Conservation (phyloP, 2,888 invertebrate genomes). For the Galeruca laticollis region DNA sequence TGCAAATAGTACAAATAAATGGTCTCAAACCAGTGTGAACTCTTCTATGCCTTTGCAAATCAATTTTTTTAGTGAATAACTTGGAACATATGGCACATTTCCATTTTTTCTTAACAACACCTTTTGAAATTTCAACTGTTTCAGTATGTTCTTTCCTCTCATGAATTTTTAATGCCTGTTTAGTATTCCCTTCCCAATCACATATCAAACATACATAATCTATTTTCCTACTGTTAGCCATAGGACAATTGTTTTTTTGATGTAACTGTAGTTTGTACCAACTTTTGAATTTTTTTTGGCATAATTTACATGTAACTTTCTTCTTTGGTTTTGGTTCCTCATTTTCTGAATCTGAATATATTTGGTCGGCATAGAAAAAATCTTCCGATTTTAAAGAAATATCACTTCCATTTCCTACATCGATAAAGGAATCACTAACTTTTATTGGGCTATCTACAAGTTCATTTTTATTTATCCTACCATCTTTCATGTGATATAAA, state of each 20-base stretch:
- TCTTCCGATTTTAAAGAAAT: slow-evolving; percentile 30
- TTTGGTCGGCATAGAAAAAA: slow-evolving; percentile 8
- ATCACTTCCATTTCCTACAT: slow-evolving; percentile 21
- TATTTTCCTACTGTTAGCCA: not conserved
- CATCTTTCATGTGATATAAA: slow-evolving; percentile 21
- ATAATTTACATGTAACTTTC: slow-evolving; percentile 24
- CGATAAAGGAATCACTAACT: not conserved
- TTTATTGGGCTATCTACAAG: not conserved
- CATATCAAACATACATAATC: slow-evolving; percentile 33
- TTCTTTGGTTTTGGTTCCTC: slow-evolving; percentile 17
- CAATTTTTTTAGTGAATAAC: slow-evolving; percentile 41
- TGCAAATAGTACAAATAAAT: slow-evolving; percentile 54
- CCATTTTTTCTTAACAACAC: slow-evolving; percentile 33
- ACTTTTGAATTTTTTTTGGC: slow-evolving; percentile 14
- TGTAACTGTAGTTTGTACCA: slow-evolving; percentile 15
- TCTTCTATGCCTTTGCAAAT: slow-evolving; percentile 41
- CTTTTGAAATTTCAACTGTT: slow-evolving; percentile 25
- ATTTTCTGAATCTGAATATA: slow-evolving; percentile 21
- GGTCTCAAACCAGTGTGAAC: slow-evolving; percentile 46
- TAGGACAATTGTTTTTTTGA: slow-evolving; percentile 14
- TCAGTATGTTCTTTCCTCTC: slow-evolving; percentile 35
- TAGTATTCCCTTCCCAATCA: slow-evolving; percentile 33
- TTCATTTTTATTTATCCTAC: slow-evolving; percentile 14
- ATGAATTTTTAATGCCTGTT: slow-evolving; percentile 27
- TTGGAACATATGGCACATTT: slow-evolving; percentile 38